phyloP scores from a whole-genome alignment of 2,113 vertebrate species.

The Oxyura jamaicensis region DNA sequence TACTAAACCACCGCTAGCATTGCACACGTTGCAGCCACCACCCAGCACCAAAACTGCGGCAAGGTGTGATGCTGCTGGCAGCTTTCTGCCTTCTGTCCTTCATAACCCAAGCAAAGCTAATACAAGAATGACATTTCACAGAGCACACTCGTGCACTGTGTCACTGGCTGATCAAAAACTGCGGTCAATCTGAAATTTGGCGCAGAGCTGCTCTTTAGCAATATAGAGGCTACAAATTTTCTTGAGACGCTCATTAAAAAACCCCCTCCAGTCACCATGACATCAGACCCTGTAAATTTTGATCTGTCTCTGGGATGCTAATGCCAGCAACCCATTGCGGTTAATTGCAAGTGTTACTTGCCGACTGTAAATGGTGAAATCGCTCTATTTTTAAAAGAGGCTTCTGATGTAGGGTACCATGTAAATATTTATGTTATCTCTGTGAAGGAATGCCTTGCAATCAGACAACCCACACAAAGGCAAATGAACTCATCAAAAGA shows the following conservation, averaged over 20 bases:
- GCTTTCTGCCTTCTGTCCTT: not conserved
- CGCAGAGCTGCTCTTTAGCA: not conserved
- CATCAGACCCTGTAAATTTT: not conserved
- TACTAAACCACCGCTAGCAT: not conserved
- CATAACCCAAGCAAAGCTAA: not conserved
- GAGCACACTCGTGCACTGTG: not conserved
- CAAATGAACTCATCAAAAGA: conserved; percentile 55
- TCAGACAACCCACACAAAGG: conserved; percentile 56
- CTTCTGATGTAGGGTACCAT: conserved; percentile 11
- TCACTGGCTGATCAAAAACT: not conserved
- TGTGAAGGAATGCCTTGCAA: conserved; percentile 27
- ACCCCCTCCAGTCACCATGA: not conserved
- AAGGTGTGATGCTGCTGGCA: not conserved
- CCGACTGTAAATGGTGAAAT: conserved; percentile 42
- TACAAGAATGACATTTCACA: rapidly evolving
- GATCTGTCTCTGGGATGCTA: not conserved
- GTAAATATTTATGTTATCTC: conserved; percentile 66
- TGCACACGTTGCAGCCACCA: not conserved
- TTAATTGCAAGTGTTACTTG: conserved; percentile 42
- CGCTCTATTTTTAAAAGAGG: conserved; percentile 6
- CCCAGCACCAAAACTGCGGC: rapidly evolving
- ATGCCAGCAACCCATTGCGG: not conserved
- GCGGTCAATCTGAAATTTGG: not conserved
- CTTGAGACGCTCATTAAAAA: not conserved
- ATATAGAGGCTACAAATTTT: not conserved